Percentiles rank a stretch among this genome's conserved stretches.
phyloP scores from a whole-genome alignment of 2,113 vertebrate genomes.

The Hypomesus transpacificus region DNA sequence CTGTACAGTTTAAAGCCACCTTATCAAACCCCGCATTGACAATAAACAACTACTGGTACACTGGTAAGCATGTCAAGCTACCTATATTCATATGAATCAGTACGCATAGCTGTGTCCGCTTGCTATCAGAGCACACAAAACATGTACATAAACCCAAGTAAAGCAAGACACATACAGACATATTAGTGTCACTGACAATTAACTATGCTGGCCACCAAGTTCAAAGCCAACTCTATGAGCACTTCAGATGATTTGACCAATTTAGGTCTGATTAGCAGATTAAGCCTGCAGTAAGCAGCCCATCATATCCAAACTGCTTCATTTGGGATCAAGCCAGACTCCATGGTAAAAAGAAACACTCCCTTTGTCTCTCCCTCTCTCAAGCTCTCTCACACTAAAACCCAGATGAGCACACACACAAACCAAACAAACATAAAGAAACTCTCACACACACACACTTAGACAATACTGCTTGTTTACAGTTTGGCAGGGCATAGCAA shows the following conservation, averaged over 20 bases:
- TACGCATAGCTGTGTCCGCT: too few relatives aligned
- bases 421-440: constrained; percentile 73
- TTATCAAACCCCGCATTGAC: neutral
- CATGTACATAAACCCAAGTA: too few relatives aligned
- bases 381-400: constrained; percentile 70
- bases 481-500: constrained; percentile 66
- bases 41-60: neutral
- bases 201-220: too few relatives aligned
- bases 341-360: constrained; percentile 71
- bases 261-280: constrained; percentile 36
- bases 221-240: too few relatives aligned
- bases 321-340: constrained; percentile 63
- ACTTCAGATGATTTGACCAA: constrained; percentile 22
- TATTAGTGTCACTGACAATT: too few relatives aligned
- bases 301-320: constrained; percentile 72
- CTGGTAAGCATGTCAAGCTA: constrained; percentile 2
- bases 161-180: too few relatives aligned
- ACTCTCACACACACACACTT: constrained; percentile 68
- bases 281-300: constrained; percentile 51
- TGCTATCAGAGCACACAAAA: too few relatives aligned
- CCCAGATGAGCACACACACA: constrained; percentile 69
- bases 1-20: neutral
- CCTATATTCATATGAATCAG: too few relatives aligned
- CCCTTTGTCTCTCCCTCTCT: constrained; percentile 72
- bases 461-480: constrained; percentile 79